phyloP scores from a whole-genome alignment of 2,113 vertebrate genomes.

The Gallinago paraguaiae region DNA sequence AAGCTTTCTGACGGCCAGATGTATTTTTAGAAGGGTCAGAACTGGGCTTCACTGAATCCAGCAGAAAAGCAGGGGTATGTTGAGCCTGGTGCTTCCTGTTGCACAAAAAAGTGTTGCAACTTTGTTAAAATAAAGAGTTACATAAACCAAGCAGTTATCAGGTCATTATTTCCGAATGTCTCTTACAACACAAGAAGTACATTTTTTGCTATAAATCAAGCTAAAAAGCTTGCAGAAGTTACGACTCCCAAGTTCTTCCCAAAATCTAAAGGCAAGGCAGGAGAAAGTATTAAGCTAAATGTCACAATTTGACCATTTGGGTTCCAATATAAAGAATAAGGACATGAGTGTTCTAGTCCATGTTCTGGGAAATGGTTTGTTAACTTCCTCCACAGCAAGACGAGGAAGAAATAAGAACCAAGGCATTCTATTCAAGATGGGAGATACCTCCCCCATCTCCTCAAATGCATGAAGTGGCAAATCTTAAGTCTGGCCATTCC shows the following conservation, averaged over 20 bases:
- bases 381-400: neutral
- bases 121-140: neutral
- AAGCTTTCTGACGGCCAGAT: neutral
- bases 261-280: neutral
- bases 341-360: neutral
- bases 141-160: neutral
- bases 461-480: neutral
- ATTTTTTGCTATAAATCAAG: neutral
- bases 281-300: neutral
- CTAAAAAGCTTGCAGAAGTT: neutral
- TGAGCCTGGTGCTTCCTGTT: neutral
- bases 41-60: neutral
- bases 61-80: neutral
- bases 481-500: neutral
- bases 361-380: neutral
- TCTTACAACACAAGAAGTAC: neutral
- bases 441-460: neutral
- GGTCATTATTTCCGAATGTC: neutral
- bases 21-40: neutral
- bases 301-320: neutral
- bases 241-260: neutral
- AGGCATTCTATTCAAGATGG: neutral
- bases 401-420: neutral
- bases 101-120: conserved; percentile 12
- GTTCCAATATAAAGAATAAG: neutral